Evolutionary conservation across 2,113 vertebrate species (phyloP), one percentile per base, ranked within the genome.

Genomic region (Mustela nigripes): DNA sequence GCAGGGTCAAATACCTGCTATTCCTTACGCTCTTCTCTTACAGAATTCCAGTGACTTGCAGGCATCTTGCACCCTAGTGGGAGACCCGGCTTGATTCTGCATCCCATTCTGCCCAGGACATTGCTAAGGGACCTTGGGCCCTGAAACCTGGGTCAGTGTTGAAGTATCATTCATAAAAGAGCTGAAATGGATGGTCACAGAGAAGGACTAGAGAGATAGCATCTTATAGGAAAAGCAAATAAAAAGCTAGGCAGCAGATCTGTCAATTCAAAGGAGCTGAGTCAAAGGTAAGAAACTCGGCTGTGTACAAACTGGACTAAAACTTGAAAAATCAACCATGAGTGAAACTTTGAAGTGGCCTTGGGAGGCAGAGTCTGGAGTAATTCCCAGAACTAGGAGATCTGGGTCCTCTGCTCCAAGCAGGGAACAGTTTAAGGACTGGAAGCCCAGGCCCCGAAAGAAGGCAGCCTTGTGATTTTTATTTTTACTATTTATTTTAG

Each of bases 231-330:
- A 89, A 81, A 76, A 33, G 48, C 36, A 67, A 73, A 92, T 89
- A 71, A 89, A 94, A 87, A 89, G 58, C 58, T 63, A 18, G 31
- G 6, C 18, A 33, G 2, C 90, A 63, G 50, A 14, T 95, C 81
- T 95, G 73, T 95, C 31, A 39, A 7, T 48, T 96, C 76, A 76
- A 67, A 94, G 82, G 93, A 48, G 24, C 36, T 94, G n/a, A 16
- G 45, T 88, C 89, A 85, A 86, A 87, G 82, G 3, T 21, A 28
- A 90, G 36, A 63, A 28, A 73, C 60, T 94, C 24, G 15, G 24
- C 81, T 92, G 87, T 56, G 26, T 45, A 69, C 21, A 67, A 76
- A 50, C 62, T 95, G 42, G 22, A 60, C 65, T 90, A 58, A 92
- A 94, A 83, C 28, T 36, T 79, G 22, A 92, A 86, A 82, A 90